phyloP scores from a whole-genome alignment of 2,113 vertebrate species.

The Grallaria varia region DNA sequence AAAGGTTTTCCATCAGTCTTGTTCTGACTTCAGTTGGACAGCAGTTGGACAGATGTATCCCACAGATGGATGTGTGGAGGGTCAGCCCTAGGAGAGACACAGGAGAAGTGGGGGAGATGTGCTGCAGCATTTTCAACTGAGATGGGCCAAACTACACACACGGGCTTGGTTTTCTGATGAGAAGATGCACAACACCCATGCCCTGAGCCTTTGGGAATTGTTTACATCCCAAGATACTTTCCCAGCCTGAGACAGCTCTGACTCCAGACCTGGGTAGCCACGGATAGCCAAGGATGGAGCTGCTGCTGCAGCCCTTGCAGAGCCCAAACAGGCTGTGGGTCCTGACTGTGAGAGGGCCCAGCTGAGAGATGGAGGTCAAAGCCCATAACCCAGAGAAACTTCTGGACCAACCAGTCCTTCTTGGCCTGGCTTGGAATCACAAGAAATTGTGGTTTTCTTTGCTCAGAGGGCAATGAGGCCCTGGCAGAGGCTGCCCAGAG shows the following conservation, averaged over 20 bases:
- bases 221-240: neutral
- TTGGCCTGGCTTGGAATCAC: neutral
- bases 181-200: neutral
- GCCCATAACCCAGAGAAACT: neutral
- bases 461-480: fast-evolving
- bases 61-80: neutral
- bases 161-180: neutral
- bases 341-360: neutral
- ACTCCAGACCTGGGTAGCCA: neutral
- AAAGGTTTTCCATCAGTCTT: neutral
- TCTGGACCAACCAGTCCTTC: neutral
- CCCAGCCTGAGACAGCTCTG: neutral
- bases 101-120: neutral
- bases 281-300: neutral
- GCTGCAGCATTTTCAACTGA: neutral
- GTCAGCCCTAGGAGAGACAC: neutral
- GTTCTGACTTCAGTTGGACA: neutral
- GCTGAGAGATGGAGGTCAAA: neutral
- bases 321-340: fast-evolving
- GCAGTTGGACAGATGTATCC: neutral
- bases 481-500: neutral
- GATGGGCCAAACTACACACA: fast-evolving
- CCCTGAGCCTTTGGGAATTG: neutral
- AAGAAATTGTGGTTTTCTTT: neutral
- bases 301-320: neutral